These are phyloP conservation scores for Chloroclystis v-ata DNA, from an alignment of 2,888 invertebrate genomes.

Conservation along the genomic window DNA sequence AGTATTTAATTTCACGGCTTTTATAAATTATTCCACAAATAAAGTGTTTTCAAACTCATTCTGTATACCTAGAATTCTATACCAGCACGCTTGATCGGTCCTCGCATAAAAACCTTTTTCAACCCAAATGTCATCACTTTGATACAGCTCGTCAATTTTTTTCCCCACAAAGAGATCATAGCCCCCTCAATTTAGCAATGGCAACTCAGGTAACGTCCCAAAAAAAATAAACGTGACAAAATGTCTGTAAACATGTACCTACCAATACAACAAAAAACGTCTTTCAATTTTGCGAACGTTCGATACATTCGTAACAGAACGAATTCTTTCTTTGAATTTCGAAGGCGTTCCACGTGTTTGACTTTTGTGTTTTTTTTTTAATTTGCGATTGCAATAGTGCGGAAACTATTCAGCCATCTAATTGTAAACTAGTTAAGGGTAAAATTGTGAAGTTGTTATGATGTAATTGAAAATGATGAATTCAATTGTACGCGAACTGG, in stretches of 20 bases:
- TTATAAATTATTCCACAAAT: background rate
- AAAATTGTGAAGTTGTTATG: slow-evolving; percentile 48
- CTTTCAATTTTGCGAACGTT: slow-evolving; percentile 54
- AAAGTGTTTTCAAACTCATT: slow-evolving; percentile 14
- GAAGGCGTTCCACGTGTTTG: slow-evolving; percentile 68
- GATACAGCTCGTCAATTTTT: slow-evolving; percentile 58
- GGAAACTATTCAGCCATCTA: slow-evolving; percentile 54
- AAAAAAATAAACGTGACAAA: slow-evolving; percentile 74
- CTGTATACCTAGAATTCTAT: slow-evolving; percentile 20
- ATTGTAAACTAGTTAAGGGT: slow-evolving; percentile 61
- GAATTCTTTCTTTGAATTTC: slow-evolving; percentile 54
- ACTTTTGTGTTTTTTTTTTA: slow-evolving; percentile 49
- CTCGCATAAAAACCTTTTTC: slow-evolving; percentile 30
- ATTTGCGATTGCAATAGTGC: slow-evolving; percentile 53
- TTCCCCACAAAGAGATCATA: slow-evolving; percentile 52
- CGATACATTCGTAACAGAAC: slow-evolving; percentile 56
- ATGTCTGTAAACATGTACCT: slow-evolving; percentile 77
- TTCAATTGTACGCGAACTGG: slow-evolving; percentile 45
- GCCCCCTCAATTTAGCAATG: slow-evolving; percentile 62
- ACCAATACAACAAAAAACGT: slow-evolving; percentile 48
- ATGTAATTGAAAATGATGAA: slow-evolving; percentile 46
- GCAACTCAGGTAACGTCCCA: slow-evolving; percentile 60
- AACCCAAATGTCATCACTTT: slow-evolving; percentile 61
- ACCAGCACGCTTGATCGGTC: slow-evolving; percentile 32
- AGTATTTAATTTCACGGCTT: too few species aligned